Base-by-base conservation (phyloP, 2,113 vertebrate species). In the Thymallus thymallus region DNA sequence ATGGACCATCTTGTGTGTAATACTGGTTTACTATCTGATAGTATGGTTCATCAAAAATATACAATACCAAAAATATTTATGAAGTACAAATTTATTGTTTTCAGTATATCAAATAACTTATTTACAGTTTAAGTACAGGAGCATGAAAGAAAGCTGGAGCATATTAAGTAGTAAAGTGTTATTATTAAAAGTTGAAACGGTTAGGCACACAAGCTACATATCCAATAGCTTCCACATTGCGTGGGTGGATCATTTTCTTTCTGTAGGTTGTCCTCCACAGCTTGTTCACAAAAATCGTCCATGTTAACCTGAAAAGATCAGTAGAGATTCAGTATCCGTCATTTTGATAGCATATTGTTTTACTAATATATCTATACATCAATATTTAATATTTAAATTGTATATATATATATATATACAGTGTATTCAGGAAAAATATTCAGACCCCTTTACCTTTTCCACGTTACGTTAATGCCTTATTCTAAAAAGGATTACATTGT, bases 21-120 rank as follows among this genome's bases (percentile, higher is more conserved):
- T 35, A 63, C 41, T 23, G 7, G 9, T 41, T 20, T 60, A 60
- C n/a, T 56, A 73, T 78, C 75, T 85, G 20, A 79, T 79, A 79
- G 70, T 77, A 85, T 83, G 84, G 82, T 80, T 84, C n/a, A 64
- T 66, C 56, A 60, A 60, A 73, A 90, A n/a, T n/a, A n/a, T n/a
- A n/a, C 81, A 73, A 77, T 82, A 92, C 92, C 80, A 91, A 91
- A 51, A 90, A 88, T 92, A 92, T 89, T 90, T 91, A 91, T 90
- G 92, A 87, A 89, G 84, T 91, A 82, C 82, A 85, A 87, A 89
- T 26, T 10, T 68, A 20, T 9, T 64, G 69, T 66, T 77, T 73
- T 35, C 74, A 66, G 75, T 84, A 85, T 90, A 91, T 84, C 85
- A 88, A 90, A 89, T 82, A 65, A 86, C 76, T 61, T 89, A 90